Evolutionary conservation across 2,888 invertebrate species (phyloP).

Genomic region (Deladenus siricidicola): DNA sequence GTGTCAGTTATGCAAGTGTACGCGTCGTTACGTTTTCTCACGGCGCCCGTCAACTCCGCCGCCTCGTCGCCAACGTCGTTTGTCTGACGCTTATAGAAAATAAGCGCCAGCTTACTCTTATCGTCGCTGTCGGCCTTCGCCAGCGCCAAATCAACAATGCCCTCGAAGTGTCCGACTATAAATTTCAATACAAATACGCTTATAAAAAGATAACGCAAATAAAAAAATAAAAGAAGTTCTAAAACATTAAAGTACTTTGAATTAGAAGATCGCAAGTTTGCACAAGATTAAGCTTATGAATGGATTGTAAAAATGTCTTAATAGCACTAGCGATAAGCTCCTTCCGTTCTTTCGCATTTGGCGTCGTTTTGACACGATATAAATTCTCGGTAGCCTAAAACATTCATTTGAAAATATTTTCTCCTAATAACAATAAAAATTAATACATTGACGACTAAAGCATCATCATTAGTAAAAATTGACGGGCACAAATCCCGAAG

Average conservation of each 20-base stretch:
- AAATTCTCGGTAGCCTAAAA: constrained; percentile 34
- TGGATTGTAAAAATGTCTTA: constrained; percentile 34
- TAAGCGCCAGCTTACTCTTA: constrained; percentile 75
- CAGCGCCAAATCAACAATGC: constrained; percentile 78
- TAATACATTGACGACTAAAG: constrained; percentile 81
- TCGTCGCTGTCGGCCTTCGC: constrained; percentile 79
- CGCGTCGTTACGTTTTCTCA: constrained; percentile 16
- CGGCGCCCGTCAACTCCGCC: constrained; percentile 6
- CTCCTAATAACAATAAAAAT: not conserved
- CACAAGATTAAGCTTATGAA: constrained; percentile 34
- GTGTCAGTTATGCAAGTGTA: constrained; percentile 16
- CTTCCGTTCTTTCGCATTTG: constrained; percentile 12
- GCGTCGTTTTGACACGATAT: constrained; percentile 24
- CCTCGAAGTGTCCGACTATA: constrained; percentile 70
- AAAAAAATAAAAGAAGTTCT: no score
- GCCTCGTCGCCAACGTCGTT: constrained; percentile 4
- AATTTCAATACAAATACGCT: no score
- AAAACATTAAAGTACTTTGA: no score
- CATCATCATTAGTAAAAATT: constrained; percentile 86
- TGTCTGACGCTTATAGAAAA: constrained; percentile 63
- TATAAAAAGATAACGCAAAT: constrained; percentile 1
- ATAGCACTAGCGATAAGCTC: constrained; percentile 33
- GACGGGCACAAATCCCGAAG: constrained; percentile 83
- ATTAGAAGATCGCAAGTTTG: constrained; percentile 28
- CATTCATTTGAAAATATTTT: not conserved